phyloP scores from a whole-genome alignment of 2,797 vertebrate genomes.

The Cheirogaleus major region DNA sequence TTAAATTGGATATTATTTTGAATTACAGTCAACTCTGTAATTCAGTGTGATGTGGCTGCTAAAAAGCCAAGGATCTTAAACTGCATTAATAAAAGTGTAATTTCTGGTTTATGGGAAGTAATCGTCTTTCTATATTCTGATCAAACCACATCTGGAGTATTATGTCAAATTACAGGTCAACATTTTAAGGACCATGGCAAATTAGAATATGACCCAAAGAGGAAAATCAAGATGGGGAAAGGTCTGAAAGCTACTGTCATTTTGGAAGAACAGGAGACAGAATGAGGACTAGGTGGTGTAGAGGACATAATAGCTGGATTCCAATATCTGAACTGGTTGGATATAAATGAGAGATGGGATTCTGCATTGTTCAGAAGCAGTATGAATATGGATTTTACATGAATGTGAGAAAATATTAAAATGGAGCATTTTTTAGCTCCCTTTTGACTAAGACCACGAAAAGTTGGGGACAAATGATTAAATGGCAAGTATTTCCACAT shows the following conservation, averaged over 20 bases:
- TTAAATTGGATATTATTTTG: slow-evolving; percentile 82
- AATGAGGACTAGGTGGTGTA: neutral
- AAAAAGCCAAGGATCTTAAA: slow-evolving; percentile 75
- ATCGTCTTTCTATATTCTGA: slow-evolving; percentile 76
- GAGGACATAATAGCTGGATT: neutral
- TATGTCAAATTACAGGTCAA: slow-evolving; percentile 73
- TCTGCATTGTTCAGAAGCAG: neutral
- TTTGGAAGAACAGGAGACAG: neutral
- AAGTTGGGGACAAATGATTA: neutral
- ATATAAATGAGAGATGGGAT: slow-evolving; percentile 25
- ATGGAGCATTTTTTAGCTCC: neutral
- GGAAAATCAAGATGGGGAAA: slow-evolving; percentile 13
- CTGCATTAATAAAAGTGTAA: slow-evolving; percentile 78
- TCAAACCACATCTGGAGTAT: slow-evolving; percentile 67
- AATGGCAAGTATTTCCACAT: neutral
- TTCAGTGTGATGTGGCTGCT: slow-evolving; percentile 74
- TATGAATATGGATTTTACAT: neutral
- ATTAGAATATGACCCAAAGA: slow-evolving; percentile 56
- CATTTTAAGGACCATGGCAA: slow-evolving; percentile 58
- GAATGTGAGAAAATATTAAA: neutral
- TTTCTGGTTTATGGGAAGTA: slow-evolving; percentile 79
- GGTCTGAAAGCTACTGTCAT: slow-evolving; percentile 15
- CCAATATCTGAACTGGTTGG: neutral
- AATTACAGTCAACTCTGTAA: slow-evolving; percentile 80
- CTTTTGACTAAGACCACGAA: slow-evolving; percentile 8